A percentile compares a stretch with the other conserved stretches of the same genome.
phyloP scores from a whole-genome alignment of 2,797 vertebrate genomes.

The Periophthalmus magnuspinnatus region DNA sequence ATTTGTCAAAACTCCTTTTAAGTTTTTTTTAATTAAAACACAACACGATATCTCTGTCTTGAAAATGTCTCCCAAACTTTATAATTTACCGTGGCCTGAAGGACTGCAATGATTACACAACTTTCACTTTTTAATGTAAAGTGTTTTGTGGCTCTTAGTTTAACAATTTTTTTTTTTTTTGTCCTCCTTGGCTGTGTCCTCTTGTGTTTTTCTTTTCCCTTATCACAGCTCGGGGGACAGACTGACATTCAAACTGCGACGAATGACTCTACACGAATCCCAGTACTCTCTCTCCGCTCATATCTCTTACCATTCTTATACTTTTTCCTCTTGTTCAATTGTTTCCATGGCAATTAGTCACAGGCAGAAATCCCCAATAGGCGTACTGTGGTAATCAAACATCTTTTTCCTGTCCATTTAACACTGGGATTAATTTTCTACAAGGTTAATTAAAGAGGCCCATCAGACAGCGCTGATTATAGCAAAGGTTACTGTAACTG shows the following conservation, averaged over 20 bases:
- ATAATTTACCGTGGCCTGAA: conserved; percentile 1
- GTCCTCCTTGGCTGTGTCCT: conserved; percentile 30
- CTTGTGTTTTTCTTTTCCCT: conserved; percentile 32
- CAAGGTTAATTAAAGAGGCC: conserved; percentile 84
- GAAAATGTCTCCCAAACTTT: neutral
- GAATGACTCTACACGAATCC: conserved; percentile 66
- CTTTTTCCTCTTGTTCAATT: conserved; percentile 67
- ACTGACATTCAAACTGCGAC: conserved; percentile 69
- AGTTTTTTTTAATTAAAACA: neutral
- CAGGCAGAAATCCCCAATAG: conserved; percentile 76
- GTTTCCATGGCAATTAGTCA: conserved; percentile 76
- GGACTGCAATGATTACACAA: neutral
- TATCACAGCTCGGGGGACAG: conserved; percentile 68
- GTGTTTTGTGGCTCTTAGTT: conserved; percentile 23
- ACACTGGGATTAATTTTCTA: conserved; percentile 82
- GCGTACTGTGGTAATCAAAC: conserved; percentile 78
- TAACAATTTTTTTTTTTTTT: conserved; percentile 35
- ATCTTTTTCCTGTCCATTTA: conserved; percentile 84
- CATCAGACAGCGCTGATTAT: conserved; percentile 81
- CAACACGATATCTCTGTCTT: neutral
- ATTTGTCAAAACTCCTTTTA: neutral
- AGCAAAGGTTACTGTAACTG: conserved; percentile 78
- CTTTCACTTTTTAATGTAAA: neutral
- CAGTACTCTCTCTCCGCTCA: conserved; percentile 35
- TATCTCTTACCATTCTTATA: conserved; percentile 60